Evolutionary conservation across 2,113 vertebrate genomes (phyloP).

Genomic region (Serinus canaria): DNA sequence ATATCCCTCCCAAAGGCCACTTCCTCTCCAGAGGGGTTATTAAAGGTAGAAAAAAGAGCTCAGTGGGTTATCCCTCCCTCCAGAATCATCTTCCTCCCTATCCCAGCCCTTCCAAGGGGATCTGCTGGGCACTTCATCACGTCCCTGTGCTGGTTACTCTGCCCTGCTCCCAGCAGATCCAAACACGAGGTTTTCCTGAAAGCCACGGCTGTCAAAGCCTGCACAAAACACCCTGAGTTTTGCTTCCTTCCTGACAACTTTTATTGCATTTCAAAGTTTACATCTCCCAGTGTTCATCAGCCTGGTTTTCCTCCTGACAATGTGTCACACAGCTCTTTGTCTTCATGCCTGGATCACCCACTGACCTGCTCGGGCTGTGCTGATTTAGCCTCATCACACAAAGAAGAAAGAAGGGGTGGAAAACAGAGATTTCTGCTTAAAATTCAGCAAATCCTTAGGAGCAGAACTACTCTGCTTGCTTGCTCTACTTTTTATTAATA

Average conservation of each 20-base stretch:
- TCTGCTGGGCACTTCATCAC: neutral
- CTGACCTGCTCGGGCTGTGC: neutral
- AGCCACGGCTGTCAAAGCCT: neutral
- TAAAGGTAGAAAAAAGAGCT: neutral
- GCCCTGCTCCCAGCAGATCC: neutral
- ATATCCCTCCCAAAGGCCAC: neutral
- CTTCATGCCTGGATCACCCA: neutral
- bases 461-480: neutral
- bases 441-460: neutral
- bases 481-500: neutral
- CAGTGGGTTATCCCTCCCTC: neutral
- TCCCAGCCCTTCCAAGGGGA: neutral
- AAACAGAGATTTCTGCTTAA: neutral
- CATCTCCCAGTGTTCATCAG: neutral
- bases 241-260: slow-evolving; percentile 28
- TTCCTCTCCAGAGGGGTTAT: neutral
- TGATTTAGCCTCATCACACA: neutral
- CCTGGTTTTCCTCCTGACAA: slow-evolving; percentile 13
- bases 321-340: neutral
- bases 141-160: neutral
- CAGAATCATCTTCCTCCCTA: neutral
- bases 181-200: neutral
- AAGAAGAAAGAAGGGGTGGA: neutral
- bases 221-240: neutral
- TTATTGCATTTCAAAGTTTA: neutral